Conservation (phyloP, 1,140 invertebrate genomes). For the Pogonus chalceus region DNA sequence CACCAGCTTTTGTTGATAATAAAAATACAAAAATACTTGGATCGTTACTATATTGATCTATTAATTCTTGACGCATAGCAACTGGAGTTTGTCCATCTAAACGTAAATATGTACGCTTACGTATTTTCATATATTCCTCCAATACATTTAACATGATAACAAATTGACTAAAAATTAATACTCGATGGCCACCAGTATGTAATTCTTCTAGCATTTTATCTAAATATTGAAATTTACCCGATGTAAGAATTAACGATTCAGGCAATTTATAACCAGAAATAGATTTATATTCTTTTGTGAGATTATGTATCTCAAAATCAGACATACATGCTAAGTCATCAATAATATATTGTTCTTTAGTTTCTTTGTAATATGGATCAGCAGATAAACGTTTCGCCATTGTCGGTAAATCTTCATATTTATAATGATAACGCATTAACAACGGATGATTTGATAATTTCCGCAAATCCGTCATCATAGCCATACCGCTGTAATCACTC, state of each 20-base stretch:
- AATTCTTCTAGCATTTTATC: slow-evolving; percentile 68
- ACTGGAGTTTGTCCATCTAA: slow-evolving; percentile 81
- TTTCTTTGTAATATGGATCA: slow-evolving; percentile 65
- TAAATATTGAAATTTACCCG: slow-evolving; percentile 76
- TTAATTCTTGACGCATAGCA: slow-evolving; percentile 64
- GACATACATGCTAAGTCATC: slow-evolving; percentile 81
- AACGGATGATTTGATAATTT: slow-evolving; percentile 86
- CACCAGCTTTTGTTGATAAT: slow-evolving; percentile 74
- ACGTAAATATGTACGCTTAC: slow-evolving; percentile 61
- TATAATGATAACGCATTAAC: slow-evolving; percentile 67
- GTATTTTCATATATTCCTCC: slow-evolving; percentile 70
- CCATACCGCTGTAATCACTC: slow-evolving; percentile 46
- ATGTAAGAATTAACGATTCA: slow-evolving; percentile 58
- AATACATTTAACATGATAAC: slow-evolving; percentile 85
- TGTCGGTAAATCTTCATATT: slow-evolving; percentile 52
- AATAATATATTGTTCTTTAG: slow-evolving; percentile 68
- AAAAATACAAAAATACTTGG: slow-evolving; percentile 70
- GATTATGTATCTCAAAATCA: slow-evolving; percentile 82
- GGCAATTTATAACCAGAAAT: slow-evolving; percentile 43
- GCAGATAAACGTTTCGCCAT: slow-evolving; percentile 66
- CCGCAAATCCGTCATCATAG: slow-evolving; percentile 81
- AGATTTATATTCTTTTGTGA: slow-evolving; percentile 53
- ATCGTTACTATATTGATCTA: slow-evolving; percentile 67
- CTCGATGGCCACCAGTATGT: slow-evolving; percentile 61
- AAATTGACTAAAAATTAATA: slow-evolving; percentile 92